Base-by-base conservation (phyloP, 2,113 vertebrate genomes). In the Semnornis frantzii region DNA sequence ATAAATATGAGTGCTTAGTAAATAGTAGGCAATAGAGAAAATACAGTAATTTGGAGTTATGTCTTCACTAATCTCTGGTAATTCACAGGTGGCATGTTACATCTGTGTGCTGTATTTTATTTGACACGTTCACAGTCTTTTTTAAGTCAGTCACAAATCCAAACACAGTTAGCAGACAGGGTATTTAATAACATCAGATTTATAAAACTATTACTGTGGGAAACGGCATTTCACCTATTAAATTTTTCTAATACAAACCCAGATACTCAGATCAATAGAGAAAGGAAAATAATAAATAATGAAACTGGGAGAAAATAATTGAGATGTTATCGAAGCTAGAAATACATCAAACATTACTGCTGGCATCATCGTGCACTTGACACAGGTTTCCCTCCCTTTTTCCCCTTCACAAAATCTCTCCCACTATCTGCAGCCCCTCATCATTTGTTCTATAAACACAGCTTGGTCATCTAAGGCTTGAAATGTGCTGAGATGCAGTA, bases 391-490 rank as follows among this genome's bases (percentile, higher is more conserved):
- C 15, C 30, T 4, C 6, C 28, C 30, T 75, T 66, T 64, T 8
- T 10, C 10, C 15, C 28, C 28, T 50, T 68, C 58, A 48, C 50
- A 82, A 82, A 72, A 52, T 27, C 59, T 64, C 65, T 91, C 39
- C 14, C 4, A 50, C 12, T 92, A 91, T 87, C 72, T 63, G 77
- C 69, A 74, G 86, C 3, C 92, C 50, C 63, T 69, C 34, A 82
- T 81, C 33, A 79, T 81, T 80, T 79, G 78, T 86, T 95, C 88
- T 89, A 68, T 89, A 87, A 94, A 95, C 91, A 94, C 30, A 94
- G 65, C 90, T 96, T 77, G 83, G 87, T 77, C 85, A 90, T 95
- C 89, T 90, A 91, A 94, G 94, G 87, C 75, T 97, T 97, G 92
- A 92, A 92, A 74, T 77, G 83, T 82, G 92, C 91, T 94, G 96